Conservation (phyloP, 2,888 invertebrate genomes). For the Lepidochrysops patricia region DNA sequence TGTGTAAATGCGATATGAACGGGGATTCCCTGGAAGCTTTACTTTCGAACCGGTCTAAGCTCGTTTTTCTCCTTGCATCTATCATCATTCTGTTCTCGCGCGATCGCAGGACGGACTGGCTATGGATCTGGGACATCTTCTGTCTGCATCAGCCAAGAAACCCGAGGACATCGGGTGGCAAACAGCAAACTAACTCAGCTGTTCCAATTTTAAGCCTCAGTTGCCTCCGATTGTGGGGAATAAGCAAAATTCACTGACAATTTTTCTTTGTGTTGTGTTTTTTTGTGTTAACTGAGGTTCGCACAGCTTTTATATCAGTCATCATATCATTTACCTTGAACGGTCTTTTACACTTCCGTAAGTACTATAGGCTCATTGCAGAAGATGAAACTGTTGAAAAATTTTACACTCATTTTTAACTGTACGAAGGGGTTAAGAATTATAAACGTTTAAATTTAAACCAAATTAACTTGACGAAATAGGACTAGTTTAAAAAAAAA, state of each 20-base stretch:
- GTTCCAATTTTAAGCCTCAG: background rate
- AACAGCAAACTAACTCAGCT: background rate
- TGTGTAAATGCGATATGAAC: conserved; percentile 12
- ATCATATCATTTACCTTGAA: conserved; percentile 4
- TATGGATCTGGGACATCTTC: background rate
- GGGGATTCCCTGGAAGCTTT: conserved; percentile 11
- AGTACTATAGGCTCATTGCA: background rate
- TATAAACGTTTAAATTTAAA: no score
- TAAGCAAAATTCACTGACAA: background rate
- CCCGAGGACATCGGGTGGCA: background rate
- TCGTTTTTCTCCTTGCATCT: conserved; percentile 13
- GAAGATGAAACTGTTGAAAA: background rate
- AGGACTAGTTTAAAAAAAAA: no score
- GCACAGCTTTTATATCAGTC: conserved; percentile 10
- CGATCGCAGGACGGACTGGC: background rate
- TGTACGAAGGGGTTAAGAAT: no score
- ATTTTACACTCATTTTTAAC: no score
- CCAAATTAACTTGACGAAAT: no score
- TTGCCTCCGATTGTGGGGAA: background rate
- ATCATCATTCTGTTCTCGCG: background rate
- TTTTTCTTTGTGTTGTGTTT: conserved; percentile 11
- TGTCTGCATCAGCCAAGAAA: background rate
- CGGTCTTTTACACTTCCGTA: background rate
- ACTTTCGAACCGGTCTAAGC: conserved; percentile 15
- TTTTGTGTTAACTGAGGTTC: conserved; percentile 11